phyloP scores from a whole-genome alignment of 2,888 invertebrate genomes.

The Drosophila planitibia region DNA sequence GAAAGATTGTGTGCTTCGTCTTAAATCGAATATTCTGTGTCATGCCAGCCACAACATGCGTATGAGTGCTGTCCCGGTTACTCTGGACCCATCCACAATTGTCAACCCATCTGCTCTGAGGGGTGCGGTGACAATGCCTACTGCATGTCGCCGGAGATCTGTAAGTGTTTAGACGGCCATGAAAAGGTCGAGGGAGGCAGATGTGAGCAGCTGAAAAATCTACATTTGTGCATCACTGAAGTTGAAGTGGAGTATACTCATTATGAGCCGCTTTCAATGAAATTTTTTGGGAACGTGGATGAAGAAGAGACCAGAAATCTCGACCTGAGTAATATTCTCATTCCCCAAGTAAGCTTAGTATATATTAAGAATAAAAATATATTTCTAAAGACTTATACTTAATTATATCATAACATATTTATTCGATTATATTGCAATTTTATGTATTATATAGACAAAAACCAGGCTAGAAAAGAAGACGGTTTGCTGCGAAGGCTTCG shows the following conservation, averaged over 20 bases:
- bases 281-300: rapidly evolving
- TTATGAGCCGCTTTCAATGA: too few species aligned
- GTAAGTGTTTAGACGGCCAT: conserved; percentile 9
- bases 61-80: conserved; percentile 28
- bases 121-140: conserved; percentile 11
- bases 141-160: conserved; percentile 13
- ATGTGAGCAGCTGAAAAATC: background rate
- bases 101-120: conserved; percentile 12
- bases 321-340: background rate
- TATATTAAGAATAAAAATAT: background rate
- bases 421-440: too few species aligned
- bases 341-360: background rate
- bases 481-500: conserved; percentile 46
- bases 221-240: conserved; percentile 12
- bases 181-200: background rate
- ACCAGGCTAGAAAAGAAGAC: background rate
- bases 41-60: background rate
- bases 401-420: too few species aligned
- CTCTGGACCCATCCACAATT: conserved; percentile 15
- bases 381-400: background rate
- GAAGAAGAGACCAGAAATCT: background rate
- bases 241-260: background rate
- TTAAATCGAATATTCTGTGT: background rate
- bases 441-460: background rate
- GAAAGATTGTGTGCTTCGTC: background rate